Base-by-base conservation (phyloP, 2,113 vertebrate species). In the Acrocephalus kingi region DNA sequence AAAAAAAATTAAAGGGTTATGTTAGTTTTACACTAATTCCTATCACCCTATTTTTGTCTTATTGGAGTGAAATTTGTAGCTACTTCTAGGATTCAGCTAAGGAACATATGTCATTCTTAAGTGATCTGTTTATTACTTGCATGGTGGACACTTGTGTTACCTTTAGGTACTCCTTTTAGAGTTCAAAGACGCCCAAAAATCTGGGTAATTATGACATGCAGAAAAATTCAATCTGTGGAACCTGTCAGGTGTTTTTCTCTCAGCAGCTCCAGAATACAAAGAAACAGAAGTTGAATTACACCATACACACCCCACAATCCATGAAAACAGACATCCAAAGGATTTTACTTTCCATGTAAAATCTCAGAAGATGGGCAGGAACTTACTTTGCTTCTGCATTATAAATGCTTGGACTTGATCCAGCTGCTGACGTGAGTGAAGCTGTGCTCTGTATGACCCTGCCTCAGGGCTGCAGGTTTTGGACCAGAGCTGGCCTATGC, bases 261-360 rank as follows among this genome's bases (percentile, higher is more conserved):
- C 33, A 84, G 13, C n/a, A 69, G 13, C 17, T 84, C 11, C 55
- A 66, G 39, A 79, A 59, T 5, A 31, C 11, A 63, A 46, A 51
- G 24, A 54, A 88, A 46, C 3, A 46, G 54, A 55, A 62, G 11
- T 8, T 68, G 58, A 72, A 85, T 75, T 85, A 17, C 27, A 51
- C 30, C 0, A 0, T 4, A 27, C 3, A 5, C 17, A 11, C 25
- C 9, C 59, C 23, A 39, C 37, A 39, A 39, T 15, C 12, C 55
- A 43, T 33, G 68, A 58, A 66, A 73, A 55, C 28, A 74, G 59
- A 13, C 3, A 51, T 19, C 6, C 28, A 66, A 46, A 73, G 15
- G 58, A 54, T 73, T 92, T 90, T 58, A 30, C 18, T 76, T 41
- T 63, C 15, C 13, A 27, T 74, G 22, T 69, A 15, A 51, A 6